Conservation (phyloP, 1,140 invertebrate genomes). For the Papilio machaon region DNA sequence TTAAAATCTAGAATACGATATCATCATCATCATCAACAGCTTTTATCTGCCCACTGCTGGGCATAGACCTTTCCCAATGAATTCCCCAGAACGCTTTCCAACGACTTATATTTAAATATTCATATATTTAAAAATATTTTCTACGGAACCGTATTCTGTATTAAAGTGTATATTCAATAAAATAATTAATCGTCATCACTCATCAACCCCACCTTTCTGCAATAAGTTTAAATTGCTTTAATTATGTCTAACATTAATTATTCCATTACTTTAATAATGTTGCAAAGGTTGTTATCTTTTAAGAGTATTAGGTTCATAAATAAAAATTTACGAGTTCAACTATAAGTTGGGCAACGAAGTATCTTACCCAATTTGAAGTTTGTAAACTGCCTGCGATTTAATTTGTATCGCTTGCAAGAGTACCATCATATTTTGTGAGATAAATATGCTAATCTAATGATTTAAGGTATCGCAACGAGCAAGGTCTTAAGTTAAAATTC, state of each 20-base stretch:
- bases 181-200: no score
- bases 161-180: no score
- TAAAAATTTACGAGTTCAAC: slow-evolving; percentile 8
- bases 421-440: slow-evolving; percentile 22
- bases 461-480: not conserved
- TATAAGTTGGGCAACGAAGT: not conserved
- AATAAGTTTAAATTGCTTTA: not conserved
- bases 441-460: slow-evolving; percentile 21
- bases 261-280: not conserved
- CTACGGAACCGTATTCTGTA: no score
- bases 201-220: no score
- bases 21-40: no score
- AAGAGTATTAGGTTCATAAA: not conserved
- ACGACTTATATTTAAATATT: no score
- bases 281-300: not conserved
- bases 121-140: no score
- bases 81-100: no score
- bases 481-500: not conserved
- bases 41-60: no score
- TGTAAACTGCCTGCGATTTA: not conserved
- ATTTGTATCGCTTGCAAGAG: not conserved
- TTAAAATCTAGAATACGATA: no score
- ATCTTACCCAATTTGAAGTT: not conserved
- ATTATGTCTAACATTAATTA: not conserved
- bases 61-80: no score